These are phyloP conservation scores for Chunga burmeisteri DNA, from an alignment of 2,113 vertebrate genomes.

Conservation along the genomic window DNA sequence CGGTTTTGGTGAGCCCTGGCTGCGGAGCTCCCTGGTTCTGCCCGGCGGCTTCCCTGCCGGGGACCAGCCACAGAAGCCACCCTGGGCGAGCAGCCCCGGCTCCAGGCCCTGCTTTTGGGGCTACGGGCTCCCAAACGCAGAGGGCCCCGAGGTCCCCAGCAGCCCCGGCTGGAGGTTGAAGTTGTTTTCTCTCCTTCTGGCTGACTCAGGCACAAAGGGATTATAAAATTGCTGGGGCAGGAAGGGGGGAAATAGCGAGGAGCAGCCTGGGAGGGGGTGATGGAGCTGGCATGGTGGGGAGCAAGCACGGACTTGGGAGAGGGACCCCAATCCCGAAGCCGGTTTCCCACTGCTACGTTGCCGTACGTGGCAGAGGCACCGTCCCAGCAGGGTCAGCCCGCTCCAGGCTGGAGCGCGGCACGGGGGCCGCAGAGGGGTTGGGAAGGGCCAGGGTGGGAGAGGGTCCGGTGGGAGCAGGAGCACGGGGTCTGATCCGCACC, in stretches of 20 bases:
- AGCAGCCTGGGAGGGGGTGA: background rate
- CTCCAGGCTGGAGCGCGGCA: background rate
- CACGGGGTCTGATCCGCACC: fast-evolving
- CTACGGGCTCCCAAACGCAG: fast-evolving
- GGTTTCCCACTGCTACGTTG: fast-evolving
- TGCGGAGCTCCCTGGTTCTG: background rate
- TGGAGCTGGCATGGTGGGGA: fast-evolving
- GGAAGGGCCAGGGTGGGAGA: background rate
- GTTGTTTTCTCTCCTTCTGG: fast-evolving
- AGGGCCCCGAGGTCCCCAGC: background rate
- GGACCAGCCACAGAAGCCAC: background rate
- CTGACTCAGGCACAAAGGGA: background rate
- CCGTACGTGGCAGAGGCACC: fast-evolving
- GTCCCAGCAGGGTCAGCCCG: fast-evolving
- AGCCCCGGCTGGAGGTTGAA: background rate
- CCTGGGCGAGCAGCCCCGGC: fast-evolving
- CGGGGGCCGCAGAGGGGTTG: fast-evolving
- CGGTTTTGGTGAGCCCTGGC: background rate
- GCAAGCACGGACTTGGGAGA: background rate
- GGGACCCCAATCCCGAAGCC: fast-evolving
- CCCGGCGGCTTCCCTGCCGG: background rate
- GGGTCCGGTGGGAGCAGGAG: fast-evolving
- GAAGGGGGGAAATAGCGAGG: fast-evolving
- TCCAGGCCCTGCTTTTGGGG: background rate
- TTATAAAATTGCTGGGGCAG: background rate